These are phyloP conservation scores for Platalea minor DNA, from an alignment of 2,797 vertebrate species.

Conservation along the genomic window DNA sequence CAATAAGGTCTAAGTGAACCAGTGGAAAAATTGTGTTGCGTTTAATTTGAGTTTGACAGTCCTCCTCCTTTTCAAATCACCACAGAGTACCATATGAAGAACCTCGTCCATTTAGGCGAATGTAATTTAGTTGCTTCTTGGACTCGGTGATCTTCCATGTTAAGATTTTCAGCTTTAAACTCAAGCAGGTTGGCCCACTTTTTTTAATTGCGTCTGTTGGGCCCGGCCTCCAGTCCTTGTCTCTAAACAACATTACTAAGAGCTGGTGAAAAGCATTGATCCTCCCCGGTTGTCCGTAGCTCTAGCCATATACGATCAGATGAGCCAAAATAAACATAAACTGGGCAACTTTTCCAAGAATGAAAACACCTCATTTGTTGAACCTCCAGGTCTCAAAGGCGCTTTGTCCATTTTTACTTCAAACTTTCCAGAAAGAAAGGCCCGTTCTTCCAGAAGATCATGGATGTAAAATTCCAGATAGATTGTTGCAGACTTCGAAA, in stretches of 20 bases:
- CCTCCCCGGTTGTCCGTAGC: not conserved
- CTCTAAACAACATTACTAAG: not conserved
- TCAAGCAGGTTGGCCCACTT: not conserved
- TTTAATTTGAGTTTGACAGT: not conserved
- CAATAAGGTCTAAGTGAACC: not conserved
- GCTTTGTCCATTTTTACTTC: constrained; percentile 53
- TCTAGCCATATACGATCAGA: not conserved
- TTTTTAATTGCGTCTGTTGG: not conserved
- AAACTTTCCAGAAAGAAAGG: constrained; percentile 58
- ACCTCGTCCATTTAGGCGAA: not conserved
- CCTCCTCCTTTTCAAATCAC: not conserved
- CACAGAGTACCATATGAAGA: not conserved
- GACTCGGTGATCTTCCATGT: not conserved
- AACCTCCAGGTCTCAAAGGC: constrained; percentile 50
- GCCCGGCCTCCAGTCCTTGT: not conserved
- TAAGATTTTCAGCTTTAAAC: not conserved
- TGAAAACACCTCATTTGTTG: constrained; percentile 63
- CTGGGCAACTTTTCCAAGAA: constrained; percentile 46
- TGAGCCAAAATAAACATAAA: constrained; percentile 56
- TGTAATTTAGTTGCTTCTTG: not conserved
- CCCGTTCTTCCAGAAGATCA: constrained; percentile 3
- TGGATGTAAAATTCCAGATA: constrained; percentile 52
- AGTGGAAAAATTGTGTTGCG: not conserved
- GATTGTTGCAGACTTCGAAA: constrained; percentile 38
- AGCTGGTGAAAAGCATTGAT: constrained; percentile 44